Evolutionary conservation across 2,888 invertebrate genomes (phyloP).

Genomic region (Carpatolechia fugitivella): DNA sequence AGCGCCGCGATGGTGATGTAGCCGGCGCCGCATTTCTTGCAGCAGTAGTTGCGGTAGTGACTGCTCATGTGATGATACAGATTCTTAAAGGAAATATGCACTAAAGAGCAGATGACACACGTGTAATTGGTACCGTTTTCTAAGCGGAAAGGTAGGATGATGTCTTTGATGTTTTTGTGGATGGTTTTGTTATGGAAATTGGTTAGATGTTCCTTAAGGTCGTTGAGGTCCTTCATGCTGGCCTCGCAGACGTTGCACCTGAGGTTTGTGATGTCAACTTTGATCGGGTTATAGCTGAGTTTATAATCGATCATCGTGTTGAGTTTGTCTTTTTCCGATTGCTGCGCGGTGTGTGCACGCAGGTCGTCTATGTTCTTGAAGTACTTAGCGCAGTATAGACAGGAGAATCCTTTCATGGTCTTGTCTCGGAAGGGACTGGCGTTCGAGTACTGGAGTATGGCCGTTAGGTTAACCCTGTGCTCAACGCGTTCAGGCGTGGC

Average conservation of each 20-base stretch:
- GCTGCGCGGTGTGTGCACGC: slow-evolving; percentile 56
- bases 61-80: slow-evolving; percentile 72
- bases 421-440: slow-evolving; percentile 73
- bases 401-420: slow-evolving; percentile 67
- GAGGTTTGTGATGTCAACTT: slow-evolving; percentile 65
- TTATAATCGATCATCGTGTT: slow-evolving; percentile 71
- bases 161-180: slow-evolving; percentile 65
- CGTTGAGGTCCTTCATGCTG: slow-evolving; percentile 56
- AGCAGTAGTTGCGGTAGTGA: slow-evolving; percentile 70
- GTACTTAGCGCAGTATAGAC: slow-evolving; percentile 65
- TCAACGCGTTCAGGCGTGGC: slow-evolving; percentile 71
- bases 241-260: slow-evolving; percentile 56
- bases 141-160: slow-evolving; percentile 66
- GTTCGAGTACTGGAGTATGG: slow-evolving; percentile 71
- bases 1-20: slow-evolving; percentile 69
- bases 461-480: slow-evolving; percentile 70
- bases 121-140: slow-evolving; percentile 60
- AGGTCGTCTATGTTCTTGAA: slow-evolving; percentile 60
- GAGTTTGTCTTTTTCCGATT: slow-evolving; percentile 63
- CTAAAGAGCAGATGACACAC: slow-evolving; percentile 63
- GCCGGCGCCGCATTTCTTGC: slow-evolving; percentile 66
- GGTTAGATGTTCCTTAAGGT: slow-evolving; percentile 61
- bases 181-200: slow-evolving; percentile 58
- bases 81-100: slow-evolving; percentile 69
- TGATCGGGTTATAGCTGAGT: slow-evolving; percentile 71